These are phyloP conservation scores for Chironomus tepperi DNA, from an alignment of 1,140 invertebrate genomes.

Conservation along the genomic window DNA sequence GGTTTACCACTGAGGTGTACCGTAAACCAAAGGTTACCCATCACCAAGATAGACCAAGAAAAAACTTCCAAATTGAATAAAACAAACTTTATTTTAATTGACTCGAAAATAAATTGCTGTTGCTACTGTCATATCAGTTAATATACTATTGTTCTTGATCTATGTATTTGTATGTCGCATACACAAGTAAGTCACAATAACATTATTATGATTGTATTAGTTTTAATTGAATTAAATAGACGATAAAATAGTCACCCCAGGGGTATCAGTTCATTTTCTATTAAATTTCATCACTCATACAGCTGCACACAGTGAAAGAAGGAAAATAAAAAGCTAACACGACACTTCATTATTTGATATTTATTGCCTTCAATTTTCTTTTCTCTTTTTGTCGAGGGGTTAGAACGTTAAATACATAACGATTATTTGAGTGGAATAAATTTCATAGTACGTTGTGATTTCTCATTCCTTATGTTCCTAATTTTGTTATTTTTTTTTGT, in stretches of 20 bases:
- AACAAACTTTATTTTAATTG: constrained; percentile 14
- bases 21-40: too few species aligned
- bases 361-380: constrained; percentile 5
- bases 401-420: neutral
- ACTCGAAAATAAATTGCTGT: neutral
- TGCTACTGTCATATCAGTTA: too few species aligned
- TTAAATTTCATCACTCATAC: neutral
- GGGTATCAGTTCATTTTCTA: constrained; percentile 7
- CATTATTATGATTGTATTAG: neutral
- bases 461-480: neutral
- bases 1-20: too few species aligned
- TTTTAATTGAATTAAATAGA: constrained; percentile 12
- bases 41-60: too few species aligned
- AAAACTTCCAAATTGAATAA: neutral
- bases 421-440: constrained; percentile 8
- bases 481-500: too few species aligned
- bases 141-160: too few species aligned
- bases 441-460: constrained; percentile 8
- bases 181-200: constrained; percentile 3
- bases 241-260: neutral
- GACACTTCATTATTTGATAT: constrained; percentile 14
- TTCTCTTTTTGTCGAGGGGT: neutral
- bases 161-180: neutral
- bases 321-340: neutral
- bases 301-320: neutral